phyloP scores from a whole-genome alignment of 2,113 vertebrate species.

The Porphyrio hochstetteri region DNA sequence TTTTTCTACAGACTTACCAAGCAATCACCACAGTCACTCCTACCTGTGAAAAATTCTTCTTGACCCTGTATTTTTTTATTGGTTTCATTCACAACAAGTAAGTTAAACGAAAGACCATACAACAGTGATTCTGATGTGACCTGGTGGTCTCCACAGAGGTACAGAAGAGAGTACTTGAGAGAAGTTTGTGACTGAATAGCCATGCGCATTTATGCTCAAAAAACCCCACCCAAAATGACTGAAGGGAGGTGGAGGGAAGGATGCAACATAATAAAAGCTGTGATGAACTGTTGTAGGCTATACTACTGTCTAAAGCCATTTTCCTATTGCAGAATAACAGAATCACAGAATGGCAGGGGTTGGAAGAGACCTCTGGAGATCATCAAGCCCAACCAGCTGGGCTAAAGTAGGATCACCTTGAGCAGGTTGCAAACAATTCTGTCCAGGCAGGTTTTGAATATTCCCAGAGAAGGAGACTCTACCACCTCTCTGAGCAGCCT shows the following conservation, averaged over 20 bases:
- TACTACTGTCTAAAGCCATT: not conserved
- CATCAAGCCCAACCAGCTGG: too few relatives aligned
- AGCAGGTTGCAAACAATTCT: too few relatives aligned
- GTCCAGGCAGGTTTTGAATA: too few relatives aligned
- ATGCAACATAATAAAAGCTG: not conserved
- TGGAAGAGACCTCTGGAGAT: too few relatives aligned
- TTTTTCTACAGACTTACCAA: not conserved
- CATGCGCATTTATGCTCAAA: accelerated
- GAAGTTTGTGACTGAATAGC: not conserved
- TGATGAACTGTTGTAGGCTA: not conserved
- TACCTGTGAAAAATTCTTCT: not conserved
- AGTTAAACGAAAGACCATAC: not conserved
- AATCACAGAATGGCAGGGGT: too few relatives aligned
- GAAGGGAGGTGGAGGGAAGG: not conserved
- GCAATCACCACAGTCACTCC: not conserved
- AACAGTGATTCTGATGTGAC: not conserved
- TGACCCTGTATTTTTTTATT: not conserved
- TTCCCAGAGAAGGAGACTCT: too few relatives aligned
- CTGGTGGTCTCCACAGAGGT: not conserved
- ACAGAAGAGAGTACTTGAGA: not conserved
- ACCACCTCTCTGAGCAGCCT: too few relatives aligned
- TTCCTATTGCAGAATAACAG: not conserved
- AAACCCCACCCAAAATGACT: not conserved
- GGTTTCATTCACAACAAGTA: not conserved
- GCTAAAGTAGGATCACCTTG: too few relatives aligned